A percentile compares a stretch with the other conserved stretches of the same genome.
These are phyloP conservation scores for Apodemus speciosus DNA, from an alignment of 2,113 vertebrate species.

Conservation along the genomic window DNA sequence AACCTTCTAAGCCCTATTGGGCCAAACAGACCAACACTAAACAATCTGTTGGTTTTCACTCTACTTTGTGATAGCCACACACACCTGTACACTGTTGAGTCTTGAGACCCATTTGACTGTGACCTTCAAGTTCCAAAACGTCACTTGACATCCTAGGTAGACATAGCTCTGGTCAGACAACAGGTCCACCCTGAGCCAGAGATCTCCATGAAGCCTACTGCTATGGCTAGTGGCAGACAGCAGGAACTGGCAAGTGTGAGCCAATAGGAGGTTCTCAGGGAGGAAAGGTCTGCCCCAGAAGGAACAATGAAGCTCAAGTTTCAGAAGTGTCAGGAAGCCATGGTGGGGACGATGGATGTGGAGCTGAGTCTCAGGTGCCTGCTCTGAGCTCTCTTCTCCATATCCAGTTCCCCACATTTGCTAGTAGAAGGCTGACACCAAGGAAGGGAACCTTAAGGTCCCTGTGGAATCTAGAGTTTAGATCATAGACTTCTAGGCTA, in stretches of 20 bases:
- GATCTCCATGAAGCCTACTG: neutral
- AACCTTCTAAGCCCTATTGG: neutral
- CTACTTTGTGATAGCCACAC: neutral
- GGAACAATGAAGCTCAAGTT: conserved; percentile 6
- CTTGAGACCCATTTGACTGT: neutral
- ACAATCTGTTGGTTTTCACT: neutral
- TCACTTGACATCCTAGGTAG: neutral
- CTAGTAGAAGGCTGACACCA: neutral
- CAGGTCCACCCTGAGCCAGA: conserved; percentile 24
- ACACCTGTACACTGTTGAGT: neutral
- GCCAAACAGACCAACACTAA: neutral
- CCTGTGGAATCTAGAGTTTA: neutral
- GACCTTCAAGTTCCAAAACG: neutral
- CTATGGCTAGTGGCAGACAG: neutral
- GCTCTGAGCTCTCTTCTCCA: neutral
- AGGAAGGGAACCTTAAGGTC: neutral
- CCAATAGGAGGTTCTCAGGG: neutral
- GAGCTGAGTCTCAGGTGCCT: neutral
- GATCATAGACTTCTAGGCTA: neutral
- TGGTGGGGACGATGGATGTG: neutral
- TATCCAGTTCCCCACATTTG: neutral
- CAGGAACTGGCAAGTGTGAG: neutral
- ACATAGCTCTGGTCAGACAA: neutral
- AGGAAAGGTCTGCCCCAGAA: conserved; percentile 34
- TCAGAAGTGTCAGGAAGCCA: neutral